These are phyloP conservation scores for Tinamus guttatus DNA, from an alignment of 2,113 vertebrate species.

Conservation along the genomic window DNA sequence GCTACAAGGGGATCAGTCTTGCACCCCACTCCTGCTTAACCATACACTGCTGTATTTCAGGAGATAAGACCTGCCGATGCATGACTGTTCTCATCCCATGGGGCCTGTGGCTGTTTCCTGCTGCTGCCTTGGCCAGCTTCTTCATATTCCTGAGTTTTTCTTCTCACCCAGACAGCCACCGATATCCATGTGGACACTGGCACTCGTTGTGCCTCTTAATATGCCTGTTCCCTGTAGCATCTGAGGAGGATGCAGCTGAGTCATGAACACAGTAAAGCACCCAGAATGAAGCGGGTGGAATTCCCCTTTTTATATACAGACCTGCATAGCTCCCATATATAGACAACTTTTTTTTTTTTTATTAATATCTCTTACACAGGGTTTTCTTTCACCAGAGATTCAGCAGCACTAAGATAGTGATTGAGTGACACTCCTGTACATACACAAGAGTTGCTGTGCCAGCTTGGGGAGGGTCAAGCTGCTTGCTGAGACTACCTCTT, in stretches of 20 bases:
- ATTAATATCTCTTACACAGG: neutral
- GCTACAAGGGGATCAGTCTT: neutral
- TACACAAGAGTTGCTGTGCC: neutral
- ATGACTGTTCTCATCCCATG: neutral
- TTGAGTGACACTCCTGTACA: too few relatives aligned
- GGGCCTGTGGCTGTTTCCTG: neutral
- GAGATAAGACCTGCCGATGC: neutral
- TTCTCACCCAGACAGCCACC: neutral
- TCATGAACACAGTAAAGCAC: neutral
- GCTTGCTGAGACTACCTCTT: neutral
- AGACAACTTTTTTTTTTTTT: neutral
- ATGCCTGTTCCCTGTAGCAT: neutral
- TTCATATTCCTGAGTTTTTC: neutral
- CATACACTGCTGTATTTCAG: neutral
- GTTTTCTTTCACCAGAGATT: neutral
- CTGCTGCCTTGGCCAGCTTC: neutral
- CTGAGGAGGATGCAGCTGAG: neutral
- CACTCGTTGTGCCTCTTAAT: neutral
- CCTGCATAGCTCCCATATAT: rapidly evolving
- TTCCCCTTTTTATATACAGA: neutral
- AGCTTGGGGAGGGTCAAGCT: neutral
- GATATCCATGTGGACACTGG: neutral
- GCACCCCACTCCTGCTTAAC: neutral
- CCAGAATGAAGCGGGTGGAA: neutral
- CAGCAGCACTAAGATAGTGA: neutral